A percentile compares a stretch with the other conserved stretches of the same genome.
These are phyloP conservation scores for Amniataba percoides DNA, from an alignment of 2,797 vertebrate species.

Conservation along the genomic window DNA sequence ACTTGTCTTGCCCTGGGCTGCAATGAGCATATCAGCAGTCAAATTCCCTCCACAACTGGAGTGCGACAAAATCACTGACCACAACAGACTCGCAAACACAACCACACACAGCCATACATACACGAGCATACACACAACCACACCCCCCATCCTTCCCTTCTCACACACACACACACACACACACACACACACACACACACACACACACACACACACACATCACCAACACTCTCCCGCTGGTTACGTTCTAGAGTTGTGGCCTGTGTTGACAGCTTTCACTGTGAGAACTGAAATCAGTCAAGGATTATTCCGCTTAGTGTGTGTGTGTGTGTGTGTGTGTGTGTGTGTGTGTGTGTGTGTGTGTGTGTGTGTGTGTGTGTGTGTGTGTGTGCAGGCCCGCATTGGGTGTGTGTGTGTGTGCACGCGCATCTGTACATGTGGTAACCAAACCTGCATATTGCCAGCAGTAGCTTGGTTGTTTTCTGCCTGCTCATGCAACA, in stretches of 20 bases:
- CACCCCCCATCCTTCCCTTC: too few relatives aligned
- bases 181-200: constrained; percentile 14
- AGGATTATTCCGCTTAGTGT: constrained; percentile 41
- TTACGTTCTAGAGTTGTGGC: constrained; percentile 61
- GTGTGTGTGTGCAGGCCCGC: constrained; percentile 6
- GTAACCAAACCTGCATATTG: constrained; percentile 74
- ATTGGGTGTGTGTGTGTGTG: too few relatives aligned
- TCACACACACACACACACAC: constrained; percentile 14
- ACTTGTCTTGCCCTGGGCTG: constrained; percentile 69
- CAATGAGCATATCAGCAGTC: constrained; percentile 75
- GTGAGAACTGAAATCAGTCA: constrained; percentile 59
- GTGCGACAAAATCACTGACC: constrained; percentile 76
- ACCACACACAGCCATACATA: constrained; percentile 8
- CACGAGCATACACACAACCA: constrained; percentile 3
- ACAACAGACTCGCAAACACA: constrained; percentile 58
- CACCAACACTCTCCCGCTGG: constrained; percentile 48
- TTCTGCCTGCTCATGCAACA: constrained; percentile 80
- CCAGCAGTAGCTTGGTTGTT: constrained; percentile 69
- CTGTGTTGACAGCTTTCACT: constrained; percentile 66
- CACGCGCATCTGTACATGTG: constrained; percentile 38
- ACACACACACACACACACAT: constrained; percentile 16
- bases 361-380: neutral
- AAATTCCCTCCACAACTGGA: constrained; percentile 71
- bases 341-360: constrained; percentile 7
- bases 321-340: neutral